Base-by-base conservation (phyloP, 2,113 vertebrate genomes). In the Hemicordylus capensis region DNA sequence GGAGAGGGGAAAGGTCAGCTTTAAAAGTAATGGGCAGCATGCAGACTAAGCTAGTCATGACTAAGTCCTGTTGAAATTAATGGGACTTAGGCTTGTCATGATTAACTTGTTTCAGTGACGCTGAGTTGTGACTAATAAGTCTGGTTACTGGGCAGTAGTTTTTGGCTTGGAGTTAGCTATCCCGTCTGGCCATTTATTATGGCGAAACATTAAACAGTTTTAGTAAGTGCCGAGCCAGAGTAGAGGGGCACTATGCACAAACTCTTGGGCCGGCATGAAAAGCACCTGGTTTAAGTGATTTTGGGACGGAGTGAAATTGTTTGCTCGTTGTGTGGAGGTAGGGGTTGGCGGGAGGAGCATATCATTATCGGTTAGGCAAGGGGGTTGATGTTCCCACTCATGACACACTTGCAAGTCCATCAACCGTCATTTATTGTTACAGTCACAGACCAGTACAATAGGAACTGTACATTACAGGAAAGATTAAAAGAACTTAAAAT, bases 1-100 rank as follows among this genome's bases (percentile, higher is more conserved):
- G 91, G 79, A 67, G 83, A 34, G 64, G 46, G 85, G 89, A 93
- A 90, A 83, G 51, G 76, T 83, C 64, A 34, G 34, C 58, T 39
- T 14, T 48, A 42, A 70, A 70, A 56, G 2, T 24, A 44, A n/a
- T 61, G n/a, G n/a, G n/a, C n/a, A n/a, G n/a, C n/a, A n/a, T n/a
- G n/a, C n/a, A n/a, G n/a, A n/a, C n/a, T n/a, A n/a, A n/a, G n/a
- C n/a, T n/a, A n/a, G n/a, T n/a, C n/a, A n/a, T n/a, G n/a, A n/a
- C n/a, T n/a, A 20, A 28, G 24, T 54, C 31, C 24, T 28, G 34
- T 59, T 22, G 20, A 2, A 66, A 9, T 24, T 73, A 22, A 73
- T 48, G 46, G n/a, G 73, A 61, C 54, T 34, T 80, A 54, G 22
- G 20, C n/a, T n/a, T n/a, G n/a, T n/a, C n/a, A n/a, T n/a, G n/a